Base-by-base conservation (phyloP, 2,113 vertebrate species). In the Peromyscus californicus region DNA sequence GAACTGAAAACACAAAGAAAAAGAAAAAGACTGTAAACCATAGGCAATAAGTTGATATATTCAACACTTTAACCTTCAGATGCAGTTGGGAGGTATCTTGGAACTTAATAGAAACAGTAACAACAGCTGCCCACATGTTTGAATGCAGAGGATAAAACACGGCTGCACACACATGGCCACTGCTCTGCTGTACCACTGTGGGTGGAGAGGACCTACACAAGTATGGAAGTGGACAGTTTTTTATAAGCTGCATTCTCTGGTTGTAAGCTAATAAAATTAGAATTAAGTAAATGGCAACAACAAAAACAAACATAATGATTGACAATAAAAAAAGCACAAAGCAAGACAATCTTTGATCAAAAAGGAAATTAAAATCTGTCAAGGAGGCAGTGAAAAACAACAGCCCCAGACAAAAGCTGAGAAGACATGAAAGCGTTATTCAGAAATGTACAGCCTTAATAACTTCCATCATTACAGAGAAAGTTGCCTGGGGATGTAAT, bases 311-410 rank as follows among this genome's bases (percentile, higher is more conserved):
- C 69, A 78, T 59, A 96, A 93, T 95, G 31, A 88, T 31, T 87
- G 12, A 84, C 42, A 94, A 75, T 59, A 24, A 93, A 92, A 92
- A 48, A 78, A 84, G 22, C 10, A 69, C 26, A 7, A 6, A 92
- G 93, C 79, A 51, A 90, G 39, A 72, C 78, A 93, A 92, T 94
- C 70, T 97, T 90, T 87, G 36, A 93, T 94, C 76, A 94, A 57
- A 91, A 96, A 90, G 76, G 63, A 96, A 97, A 97, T 96, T 92
- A 93, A 97, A 97, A 65, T 33, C n/a, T 95, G 63, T 17, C 83
- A 74, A 42, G 16, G 94, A 83, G 57, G 16, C 17, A 76, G 45
- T 82, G 29, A 63, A 83, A 97, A 89, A 65, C 24, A 94, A 72
- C 17, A 84, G 29, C 16, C 24, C 1, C 59, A 33, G 67, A 95